Conservation (phyloP, 2,797 vertebrate genomes). For the Intellagama lesueurii region DNA sequence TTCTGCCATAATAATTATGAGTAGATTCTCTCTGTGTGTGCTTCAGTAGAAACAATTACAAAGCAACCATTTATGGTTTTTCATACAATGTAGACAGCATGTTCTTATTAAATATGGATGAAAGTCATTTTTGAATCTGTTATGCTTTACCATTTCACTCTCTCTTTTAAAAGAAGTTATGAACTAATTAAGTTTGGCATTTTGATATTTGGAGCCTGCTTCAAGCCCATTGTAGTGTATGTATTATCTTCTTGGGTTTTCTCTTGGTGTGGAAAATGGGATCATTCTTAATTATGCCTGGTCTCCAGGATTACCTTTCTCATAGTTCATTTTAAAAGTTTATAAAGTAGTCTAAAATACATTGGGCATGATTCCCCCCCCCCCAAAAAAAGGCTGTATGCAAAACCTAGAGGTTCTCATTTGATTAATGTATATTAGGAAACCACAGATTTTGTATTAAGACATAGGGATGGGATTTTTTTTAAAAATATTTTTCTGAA, state of each 20-base stretch:
- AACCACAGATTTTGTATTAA: background rate
- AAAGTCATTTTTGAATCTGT: conserved; percentile 25
- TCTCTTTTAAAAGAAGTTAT: conserved; percentile 8
- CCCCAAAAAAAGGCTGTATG: background rate
- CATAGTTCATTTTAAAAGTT: background rate
- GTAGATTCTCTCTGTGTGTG: background rate
- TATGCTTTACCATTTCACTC: background rate
- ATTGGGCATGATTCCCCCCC: background rate
- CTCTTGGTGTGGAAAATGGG: background rate
- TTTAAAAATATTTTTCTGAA: too few species aligned
- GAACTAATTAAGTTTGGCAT: background rate
- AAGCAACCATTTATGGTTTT: conserved; percentile 3
- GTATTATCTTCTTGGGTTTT: background rate
- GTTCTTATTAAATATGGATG: conserved; percentile 41
- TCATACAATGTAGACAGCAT: conserved; percentile 15
- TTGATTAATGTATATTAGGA: background rate
- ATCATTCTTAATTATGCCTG: background rate
- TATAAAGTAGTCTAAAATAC: background rate
- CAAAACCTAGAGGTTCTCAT: background rate
- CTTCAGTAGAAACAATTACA: background rate
- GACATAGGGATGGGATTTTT: background rate
- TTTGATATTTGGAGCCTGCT: background rate
- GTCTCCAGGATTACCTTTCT: background rate
- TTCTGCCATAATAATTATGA: background rate
- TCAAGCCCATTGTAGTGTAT: background rate